Conservation (phyloP, 23 tunicate genomes). For the Styela clava region DNA sequence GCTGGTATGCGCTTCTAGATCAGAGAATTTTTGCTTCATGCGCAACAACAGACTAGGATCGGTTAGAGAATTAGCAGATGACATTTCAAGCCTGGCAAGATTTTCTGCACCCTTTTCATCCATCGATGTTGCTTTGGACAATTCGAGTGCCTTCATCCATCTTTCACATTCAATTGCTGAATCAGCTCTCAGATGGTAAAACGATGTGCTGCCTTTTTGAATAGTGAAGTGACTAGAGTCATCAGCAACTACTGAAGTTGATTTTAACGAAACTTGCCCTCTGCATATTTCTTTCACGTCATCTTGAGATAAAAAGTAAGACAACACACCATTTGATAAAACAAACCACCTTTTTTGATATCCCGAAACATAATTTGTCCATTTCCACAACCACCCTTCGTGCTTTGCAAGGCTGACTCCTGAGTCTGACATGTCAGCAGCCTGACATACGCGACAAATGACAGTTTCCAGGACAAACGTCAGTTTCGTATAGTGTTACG, state of each 20-base stretch:
- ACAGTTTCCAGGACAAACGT: too few species aligned
- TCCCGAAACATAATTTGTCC: slow-evolving; percentile 98
- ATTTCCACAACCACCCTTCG: slow-evolving; percentile 97
- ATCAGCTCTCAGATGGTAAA: slow-evolving; percentile 68
- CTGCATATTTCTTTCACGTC: slow-evolving; percentile 93
- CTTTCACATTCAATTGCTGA: slow-evolving; percentile 27
- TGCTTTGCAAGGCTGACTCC: neutral
- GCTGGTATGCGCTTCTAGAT: slow-evolving; percentile 79
- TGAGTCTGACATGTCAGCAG: neutral
- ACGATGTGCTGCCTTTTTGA: slow-evolving; percentile 69
- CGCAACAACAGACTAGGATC: slow-evolving; percentile 8
- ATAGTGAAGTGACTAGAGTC: slow-evolving; percentile 82
- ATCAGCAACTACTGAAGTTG: slow-evolving; percentile 72
- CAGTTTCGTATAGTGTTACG: too few species aligned
- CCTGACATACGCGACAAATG: too few species aligned
- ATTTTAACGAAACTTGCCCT: neutral
- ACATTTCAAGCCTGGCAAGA: neutral
- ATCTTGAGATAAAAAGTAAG: slow-evolving; percentile 84
- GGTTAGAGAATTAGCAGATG: too few species aligned
- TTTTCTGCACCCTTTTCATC: neutral
- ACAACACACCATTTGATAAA: slow-evolving; percentile 82
- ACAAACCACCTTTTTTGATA: slow-evolving; percentile 99
- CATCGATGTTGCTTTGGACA: slow-evolving; percentile 41
- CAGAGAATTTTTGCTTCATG: slow-evolving; percentile 61
- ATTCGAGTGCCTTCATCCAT: slow-evolving; percentile 86